These are phyloP conservation scores for Melanogrammus aeglefinus DNA, from an alignment of 2,797 vertebrate genomes.

Conservation along the genomic window DNA sequence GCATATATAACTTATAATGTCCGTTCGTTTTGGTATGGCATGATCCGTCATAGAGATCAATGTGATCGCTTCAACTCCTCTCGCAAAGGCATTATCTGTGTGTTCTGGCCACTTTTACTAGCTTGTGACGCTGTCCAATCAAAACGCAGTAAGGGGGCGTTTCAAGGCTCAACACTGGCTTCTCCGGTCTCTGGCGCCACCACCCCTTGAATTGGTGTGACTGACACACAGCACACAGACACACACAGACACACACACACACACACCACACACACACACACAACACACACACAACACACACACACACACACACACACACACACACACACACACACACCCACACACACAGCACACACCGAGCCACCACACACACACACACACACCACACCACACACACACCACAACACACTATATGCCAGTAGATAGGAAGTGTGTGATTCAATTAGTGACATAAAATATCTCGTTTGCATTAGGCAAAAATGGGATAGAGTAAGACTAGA, in stretches of 20 bases:
- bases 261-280: no score
- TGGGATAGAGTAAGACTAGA: no score
- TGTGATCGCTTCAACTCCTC: background rate
- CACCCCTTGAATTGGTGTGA: constrained; percentile 40
- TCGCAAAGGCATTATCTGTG: background rate
- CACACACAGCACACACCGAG: no score
- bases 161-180: background rate
- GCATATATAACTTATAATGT: constrained; percentile 6
- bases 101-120: background rate
- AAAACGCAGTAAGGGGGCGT: constrained; percentile 44
- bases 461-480: no score
- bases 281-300: no score
- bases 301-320: no score
- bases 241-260: no score
- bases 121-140: constrained; percentile 10
- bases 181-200: constrained; percentile 61
- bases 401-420: background rate
- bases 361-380: no score
- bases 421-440: no score
- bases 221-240: no score
- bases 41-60: background rate
- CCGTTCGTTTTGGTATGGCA: background rate
- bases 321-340: no score
- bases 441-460: no score
- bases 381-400: background rate